Evolutionary conservation across 2,797 vertebrate genomes (phyloP).

Genomic region (Catamblyrhynchus diadema): DNA sequence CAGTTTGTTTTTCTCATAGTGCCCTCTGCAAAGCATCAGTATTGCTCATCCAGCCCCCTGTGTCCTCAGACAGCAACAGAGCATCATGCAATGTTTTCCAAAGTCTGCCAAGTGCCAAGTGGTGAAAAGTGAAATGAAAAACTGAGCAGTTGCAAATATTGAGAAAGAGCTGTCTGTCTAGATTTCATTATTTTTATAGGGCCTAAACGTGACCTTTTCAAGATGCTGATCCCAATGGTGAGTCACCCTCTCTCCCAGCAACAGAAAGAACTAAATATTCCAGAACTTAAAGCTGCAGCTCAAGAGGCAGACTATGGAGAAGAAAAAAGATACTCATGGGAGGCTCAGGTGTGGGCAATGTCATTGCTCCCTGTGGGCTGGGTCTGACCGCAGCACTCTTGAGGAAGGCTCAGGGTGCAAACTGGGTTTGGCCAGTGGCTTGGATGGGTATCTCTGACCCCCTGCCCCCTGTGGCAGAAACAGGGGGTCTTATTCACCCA

Average conservation of each 20-base stretch:
- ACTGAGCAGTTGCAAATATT: background rate
- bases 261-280: background rate
- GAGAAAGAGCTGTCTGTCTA: background rate
- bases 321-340: background rate
- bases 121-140: background rate
- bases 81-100: background rate
- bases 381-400: background rate
- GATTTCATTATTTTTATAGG: background rate
- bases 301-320: background rate
- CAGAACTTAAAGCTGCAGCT: background rate
- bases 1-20: background rate
- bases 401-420: background rate
- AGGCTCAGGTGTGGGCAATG: background rate
- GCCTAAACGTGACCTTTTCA: background rate
- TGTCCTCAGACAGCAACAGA: background rate
- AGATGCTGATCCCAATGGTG: background rate
- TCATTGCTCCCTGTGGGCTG: background rate
- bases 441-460: background rate
- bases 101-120: background rate
- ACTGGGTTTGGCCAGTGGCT: background rate
- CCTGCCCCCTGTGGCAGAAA: background rate
- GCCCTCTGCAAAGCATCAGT: background rate
- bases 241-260: background rate
- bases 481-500: rapidly evolving
- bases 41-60: background rate